Evolutionary conservation across 2,888 invertebrate genomes (phyloP).

Genomic region (Microctonus brassicae): DNA sequence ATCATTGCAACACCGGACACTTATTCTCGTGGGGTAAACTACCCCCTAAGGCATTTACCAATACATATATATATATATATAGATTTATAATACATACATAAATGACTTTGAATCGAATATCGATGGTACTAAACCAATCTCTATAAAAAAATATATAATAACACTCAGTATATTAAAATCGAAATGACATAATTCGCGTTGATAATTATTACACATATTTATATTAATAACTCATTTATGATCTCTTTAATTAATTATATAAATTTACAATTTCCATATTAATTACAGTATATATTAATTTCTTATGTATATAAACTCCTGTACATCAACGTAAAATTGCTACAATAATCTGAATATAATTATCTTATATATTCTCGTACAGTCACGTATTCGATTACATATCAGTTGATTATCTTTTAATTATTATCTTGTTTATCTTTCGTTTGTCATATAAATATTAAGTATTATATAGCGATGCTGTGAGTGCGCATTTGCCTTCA

Average conservation of each 20-base stretch:
- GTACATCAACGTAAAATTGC: neutral
- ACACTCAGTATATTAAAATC: too few relatives aligned
- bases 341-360: conserved; percentile 38
- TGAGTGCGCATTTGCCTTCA: conserved; percentile 6
- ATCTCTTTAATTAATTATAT: too few relatives aligned
- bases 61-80: neutral
- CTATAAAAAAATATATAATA: too few relatives aligned
- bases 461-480: neutral
- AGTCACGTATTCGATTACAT: conserved; percentile 53
- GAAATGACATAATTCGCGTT: too few relatives aligned
- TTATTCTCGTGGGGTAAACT: conserved; percentile 45
- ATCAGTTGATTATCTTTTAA: conserved; percentile 66
- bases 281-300: too few relatives aligned
- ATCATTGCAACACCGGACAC: conserved; percentile 60
- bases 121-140: too few relatives aligned
- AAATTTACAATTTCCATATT: too few relatives aligned
- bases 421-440: conserved; percentile 64
- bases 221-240: too few relatives aligned
- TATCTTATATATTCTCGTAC: conserved; percentile 38
- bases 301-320: neutral
- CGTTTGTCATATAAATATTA: conserved; percentile 42
- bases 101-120: neutral
- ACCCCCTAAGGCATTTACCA: conserved; percentile 1
- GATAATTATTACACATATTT: too few relatives aligned
- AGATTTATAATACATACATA: neutral